Evolutionary conservation across 2,113 vertebrate species (phyloP).

Genomic region (Gnathochromis pfefferi): DNA sequence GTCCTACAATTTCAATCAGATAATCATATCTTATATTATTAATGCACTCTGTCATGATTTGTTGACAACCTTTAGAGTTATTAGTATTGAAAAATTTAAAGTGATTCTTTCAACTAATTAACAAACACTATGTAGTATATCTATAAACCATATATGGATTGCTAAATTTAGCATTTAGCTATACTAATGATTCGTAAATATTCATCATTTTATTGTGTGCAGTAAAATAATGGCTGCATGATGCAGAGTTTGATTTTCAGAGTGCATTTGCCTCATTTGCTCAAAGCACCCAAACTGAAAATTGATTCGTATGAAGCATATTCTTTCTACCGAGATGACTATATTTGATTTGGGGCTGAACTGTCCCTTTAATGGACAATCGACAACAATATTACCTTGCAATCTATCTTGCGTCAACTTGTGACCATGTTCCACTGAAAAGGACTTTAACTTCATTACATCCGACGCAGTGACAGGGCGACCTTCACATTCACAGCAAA

Average conservation of each 20-base stretch:
- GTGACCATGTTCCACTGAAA: neutral
- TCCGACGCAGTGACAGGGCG: neutral
- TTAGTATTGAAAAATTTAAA: neutral
- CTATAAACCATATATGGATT: neutral
- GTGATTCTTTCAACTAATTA: neutral
- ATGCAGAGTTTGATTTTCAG: neutral
- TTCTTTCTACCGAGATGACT: neutral
- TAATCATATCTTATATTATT: neutral
- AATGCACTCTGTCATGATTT: neutral
- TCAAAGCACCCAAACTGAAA: neutral
- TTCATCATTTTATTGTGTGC: neutral
- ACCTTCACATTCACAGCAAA: constrained; percentile 2
- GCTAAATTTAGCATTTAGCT: neutral
- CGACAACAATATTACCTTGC: neutral
- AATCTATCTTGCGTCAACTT: neutral
- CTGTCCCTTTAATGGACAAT: neutral
- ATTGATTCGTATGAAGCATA: neutral
- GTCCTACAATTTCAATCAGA: neutral
- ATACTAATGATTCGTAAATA: neutral
- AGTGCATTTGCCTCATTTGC: neutral
- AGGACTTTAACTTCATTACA: constrained; percentile 5
- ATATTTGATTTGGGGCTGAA: neutral
- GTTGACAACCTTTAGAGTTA: neutral
- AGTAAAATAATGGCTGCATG: neutral
- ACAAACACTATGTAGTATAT: neutral